Evolutionary conservation across 37 sponge, comb jelly and placozoan genomes (phyloP).

Genomic region (Bolinopsis microptera): DNA sequence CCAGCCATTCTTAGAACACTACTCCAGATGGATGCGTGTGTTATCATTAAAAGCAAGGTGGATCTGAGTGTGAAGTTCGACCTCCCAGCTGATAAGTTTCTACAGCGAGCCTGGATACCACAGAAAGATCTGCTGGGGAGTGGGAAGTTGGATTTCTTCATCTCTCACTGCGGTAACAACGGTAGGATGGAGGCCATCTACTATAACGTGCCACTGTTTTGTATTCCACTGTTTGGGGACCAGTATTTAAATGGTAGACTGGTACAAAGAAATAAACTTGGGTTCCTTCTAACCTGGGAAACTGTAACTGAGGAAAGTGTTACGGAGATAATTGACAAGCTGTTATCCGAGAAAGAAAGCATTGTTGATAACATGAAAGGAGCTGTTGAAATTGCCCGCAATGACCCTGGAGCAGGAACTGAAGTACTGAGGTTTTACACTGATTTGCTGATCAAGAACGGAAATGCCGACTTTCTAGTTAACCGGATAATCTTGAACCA

Average conservation of each 20-base stretch:
- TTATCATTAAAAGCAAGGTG: background rate
- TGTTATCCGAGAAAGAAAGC: background rate
- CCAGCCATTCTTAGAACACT: background rate
- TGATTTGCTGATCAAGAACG: background rate
- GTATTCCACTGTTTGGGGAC: constrained; percentile 44
- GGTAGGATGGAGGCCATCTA: constrained; percentile 32
- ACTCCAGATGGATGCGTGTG: background rate
- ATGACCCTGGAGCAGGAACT: constrained; percentile 39
- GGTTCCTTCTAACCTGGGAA: background rate
- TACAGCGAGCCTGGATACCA: background rate
- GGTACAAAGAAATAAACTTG: background rate
- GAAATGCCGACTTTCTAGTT: background rate
- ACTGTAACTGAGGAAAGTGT: background rate
- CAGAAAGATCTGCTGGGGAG: constrained; percentile 47
- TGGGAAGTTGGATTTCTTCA: background rate
- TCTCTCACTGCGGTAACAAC: constrained; percentile 51
- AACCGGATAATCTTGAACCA: background rate
- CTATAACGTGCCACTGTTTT: constrained; percentile 1
- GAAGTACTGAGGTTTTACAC: constrained; percentile 14
- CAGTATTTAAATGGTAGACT: constrained; percentile 37
- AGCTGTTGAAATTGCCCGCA: background rate
- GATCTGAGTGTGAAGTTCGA: background rate
- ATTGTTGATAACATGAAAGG: background rate
- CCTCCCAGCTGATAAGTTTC: background rate
- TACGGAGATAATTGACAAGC: background rate